These are phyloP conservation scores for Tapirus indicus DNA, from an alignment of 2,797 vertebrate genomes.

Conservation along the genomic window DNA sequence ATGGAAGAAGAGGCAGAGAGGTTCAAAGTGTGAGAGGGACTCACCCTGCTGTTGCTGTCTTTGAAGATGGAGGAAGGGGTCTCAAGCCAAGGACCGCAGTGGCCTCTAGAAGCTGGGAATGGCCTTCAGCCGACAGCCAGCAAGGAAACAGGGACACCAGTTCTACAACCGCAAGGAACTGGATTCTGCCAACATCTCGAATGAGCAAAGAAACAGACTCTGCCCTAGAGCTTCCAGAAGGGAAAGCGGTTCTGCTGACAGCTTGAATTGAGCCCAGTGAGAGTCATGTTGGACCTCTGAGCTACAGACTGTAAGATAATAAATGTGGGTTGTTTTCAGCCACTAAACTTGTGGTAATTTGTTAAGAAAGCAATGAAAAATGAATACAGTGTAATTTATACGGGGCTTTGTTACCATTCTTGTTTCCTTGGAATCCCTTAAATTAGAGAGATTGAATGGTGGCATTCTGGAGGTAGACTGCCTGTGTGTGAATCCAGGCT, in stretches of 20 bases:
- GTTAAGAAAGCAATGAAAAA: not conserved
- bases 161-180: not conserved
- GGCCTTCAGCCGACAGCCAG: not conserved
- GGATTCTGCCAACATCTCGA: not conserved
- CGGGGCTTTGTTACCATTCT: not conserved
- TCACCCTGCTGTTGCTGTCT: not conserved
- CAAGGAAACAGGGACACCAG: not conserved
- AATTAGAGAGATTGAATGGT: not conserved
- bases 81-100: not conserved
- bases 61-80: not conserved
- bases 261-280: not conserved
- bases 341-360: not conserved
- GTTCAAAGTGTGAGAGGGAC: not conserved
- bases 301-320: not conserved
- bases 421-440: not conserved
- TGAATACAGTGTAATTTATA: not conserved
- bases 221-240: not conserved
- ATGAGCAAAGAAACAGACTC: not conserved
- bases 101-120: not conserved
- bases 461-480: not conserved
- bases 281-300: not conserved
- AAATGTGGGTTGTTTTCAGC: not conserved
- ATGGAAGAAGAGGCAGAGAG: not conserved
- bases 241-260: not conserved
- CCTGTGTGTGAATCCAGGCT: not conserved